Evolutionary conservation across 2,888 invertebrate genomes (phyloP), one percentile per base, ranked within the genome.

Genomic region (Chrysodeixis includens): DNA sequence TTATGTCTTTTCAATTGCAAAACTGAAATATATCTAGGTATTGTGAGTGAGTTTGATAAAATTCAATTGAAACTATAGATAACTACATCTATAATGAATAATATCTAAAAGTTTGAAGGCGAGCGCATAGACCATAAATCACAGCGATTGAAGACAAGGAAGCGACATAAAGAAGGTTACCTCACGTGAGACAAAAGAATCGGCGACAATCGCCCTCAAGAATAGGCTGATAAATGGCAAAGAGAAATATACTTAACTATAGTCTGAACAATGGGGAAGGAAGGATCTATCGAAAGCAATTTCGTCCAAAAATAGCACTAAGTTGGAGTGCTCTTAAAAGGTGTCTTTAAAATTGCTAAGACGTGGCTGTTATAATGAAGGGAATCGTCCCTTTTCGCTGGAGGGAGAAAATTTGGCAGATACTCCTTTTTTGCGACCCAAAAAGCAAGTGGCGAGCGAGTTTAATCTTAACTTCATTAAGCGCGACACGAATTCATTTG

Each of bases 321-420:
- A 81, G 81, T 85, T 84, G 79, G 79, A 90, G 89, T 86, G 86
- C 85, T 84, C 88, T 88, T 88, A 88, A 89, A 87, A 88, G 85
- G 86, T 86, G 84, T 87, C 88, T 89, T 89, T 89, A 88, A 90
- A 90, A 88, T 88, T 84, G 85, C 86, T 85, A 85, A 86, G 87
- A 88, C 83, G 83, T 83, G 83, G 87, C 82, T 76, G 79, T 82
- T 84, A 83, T 88, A 87, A 90, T 88, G 83, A 88, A 87, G 85
- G 84, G 82, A 86, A 85, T 79, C 79, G 86, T 78, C 85, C 83
- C 83, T 84, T 85, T 83, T 73, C 52, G 61, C 44, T 32, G 62
- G 68, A 64, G 69, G 77, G 69, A 72, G 69, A 71, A 67, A 78
- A 82, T 76, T 78, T 66, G 75, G 74, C 71, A 66, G 70, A 69